phyloP scores from a whole-genome alignment of 2,888 invertebrate species.

The Synergus laeviventris region DNA sequence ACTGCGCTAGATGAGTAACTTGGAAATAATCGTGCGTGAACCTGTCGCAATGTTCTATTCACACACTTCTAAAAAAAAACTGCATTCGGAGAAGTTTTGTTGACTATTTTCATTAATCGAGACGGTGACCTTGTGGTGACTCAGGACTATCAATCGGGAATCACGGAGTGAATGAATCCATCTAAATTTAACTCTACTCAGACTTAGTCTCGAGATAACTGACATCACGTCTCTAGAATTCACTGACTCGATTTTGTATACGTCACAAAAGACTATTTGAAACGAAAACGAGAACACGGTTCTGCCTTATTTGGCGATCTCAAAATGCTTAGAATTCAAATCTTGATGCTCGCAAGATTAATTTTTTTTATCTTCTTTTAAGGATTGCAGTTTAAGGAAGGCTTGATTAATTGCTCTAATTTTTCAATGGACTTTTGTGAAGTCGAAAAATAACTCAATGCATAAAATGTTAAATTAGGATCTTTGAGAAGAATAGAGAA shows the following conservation, averaged over 20 bases:
- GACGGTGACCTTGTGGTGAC: constrained; percentile 22
- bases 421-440: background rate
- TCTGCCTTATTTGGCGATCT: background rate
- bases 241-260: background rate
- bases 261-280: constrained; percentile 1
- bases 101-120: background rate
- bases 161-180: background rate
- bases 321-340: background rate
- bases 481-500: background rate
- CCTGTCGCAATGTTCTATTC: too few relatives aligned
- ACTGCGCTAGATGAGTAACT: too few relatives aligned
- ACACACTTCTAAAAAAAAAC: too few relatives aligned
- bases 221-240: constrained; percentile 21
- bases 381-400: background rate
- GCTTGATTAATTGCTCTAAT: background rate
- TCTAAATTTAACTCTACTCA: constrained; percentile 28
- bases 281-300: background rate
- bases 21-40: too few relatives aligned
- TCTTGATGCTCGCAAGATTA: background rate
- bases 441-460: background rate
- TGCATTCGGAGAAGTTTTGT: background rate
- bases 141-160: constrained; percentile 15
- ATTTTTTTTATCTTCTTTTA: background rate
- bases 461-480: background rate
- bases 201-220: constrained; percentile 20